These are phyloP conservation scores for Pogonomyrmex californicus DNA, from an alignment of 1,140 invertebrate genomes.

Conservation along the genomic window DNA sequence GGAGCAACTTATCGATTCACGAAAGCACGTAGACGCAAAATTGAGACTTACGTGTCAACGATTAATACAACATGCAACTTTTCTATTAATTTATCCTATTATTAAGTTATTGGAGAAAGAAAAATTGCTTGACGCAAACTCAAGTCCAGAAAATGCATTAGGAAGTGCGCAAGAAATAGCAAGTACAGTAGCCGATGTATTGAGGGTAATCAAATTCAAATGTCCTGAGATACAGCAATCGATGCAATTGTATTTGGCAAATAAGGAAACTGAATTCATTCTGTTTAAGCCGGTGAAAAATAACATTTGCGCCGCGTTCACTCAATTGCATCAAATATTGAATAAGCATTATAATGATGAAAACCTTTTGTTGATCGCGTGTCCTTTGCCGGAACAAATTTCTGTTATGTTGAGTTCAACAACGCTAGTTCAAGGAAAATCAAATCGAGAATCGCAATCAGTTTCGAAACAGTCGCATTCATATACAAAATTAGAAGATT, in stretches of 20 bases:
- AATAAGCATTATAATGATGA: slow-evolving; percentile 92
- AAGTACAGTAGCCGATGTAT: slow-evolving; percentile 87
- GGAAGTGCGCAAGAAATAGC: slow-evolving; percentile 85
- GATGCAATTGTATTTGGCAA: slow-evolving; percentile 98
- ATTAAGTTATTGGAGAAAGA: slow-evolving; percentile 92
- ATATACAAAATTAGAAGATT: slow-evolving; percentile 48
- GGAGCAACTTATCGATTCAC: slow-evolving; percentile 96
- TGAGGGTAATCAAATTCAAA: slow-evolving; percentile 92
- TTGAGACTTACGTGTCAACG: slow-evolving; percentile 96
- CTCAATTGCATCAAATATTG: slow-evolving; percentile 93
- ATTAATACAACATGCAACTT: slow-evolving; percentile 94
- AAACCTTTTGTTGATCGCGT: slow-evolving; percentile 94
- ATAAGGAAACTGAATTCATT: slow-evolving; percentile 98
- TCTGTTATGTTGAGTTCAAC: slow-evolving; percentile 95
- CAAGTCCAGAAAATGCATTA: slow-evolving; percentile 87
- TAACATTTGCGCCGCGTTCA: slow-evolving; percentile 95
- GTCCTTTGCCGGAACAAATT: slow-evolving; percentile 96
- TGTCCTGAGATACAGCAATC: slow-evolving; percentile 93
- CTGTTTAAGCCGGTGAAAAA: slow-evolving; percentile 98
- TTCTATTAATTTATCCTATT: slow-evolving; percentile 92
- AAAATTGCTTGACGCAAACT: slow-evolving; percentile 83
- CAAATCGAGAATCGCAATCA: slow-evolving; percentile 51
- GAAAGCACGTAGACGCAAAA: slow-evolving; percentile 97
- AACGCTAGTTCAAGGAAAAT: slow-evolving; percentile 86
- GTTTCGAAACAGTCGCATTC: slow-evolving; percentile 64